Base-by-base conservation (phyloP, 2,797 vertebrate genomes). In the Micrastur ruficollis region DNA sequence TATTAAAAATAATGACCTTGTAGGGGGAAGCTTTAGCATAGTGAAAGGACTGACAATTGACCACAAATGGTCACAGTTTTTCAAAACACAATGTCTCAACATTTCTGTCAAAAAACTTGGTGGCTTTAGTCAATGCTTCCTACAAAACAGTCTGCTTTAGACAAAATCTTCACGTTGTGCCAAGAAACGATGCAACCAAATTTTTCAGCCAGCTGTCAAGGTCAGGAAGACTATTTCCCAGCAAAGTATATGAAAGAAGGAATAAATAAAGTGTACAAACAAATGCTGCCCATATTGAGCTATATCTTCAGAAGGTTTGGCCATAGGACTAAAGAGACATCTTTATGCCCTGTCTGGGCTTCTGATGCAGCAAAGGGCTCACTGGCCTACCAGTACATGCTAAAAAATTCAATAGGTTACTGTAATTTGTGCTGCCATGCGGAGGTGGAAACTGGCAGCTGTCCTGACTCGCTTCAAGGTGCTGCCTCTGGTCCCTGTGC, bases 121-220 rank as follows among this genome's bases (percentile, higher is more conserved):
- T 92, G 59, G 58, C 65, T 87, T 73, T 27, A 86, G 50, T 59
- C 78, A 80, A 4, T n/a, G 23, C 83, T 94, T 91, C 91, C 75
- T 79, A 62, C 2, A 1, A 83, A 94, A 75, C 42, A 75, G 32
- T 27, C 61, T 68, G 66, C 27, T 91, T 83, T 49, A 90, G 73
- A 95, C 47, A 90, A 92, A 95, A 83, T 70, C 71, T 81, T 40
- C 36, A 62, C 0, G 1, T 58, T 93, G 44, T 84, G 76, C 94
- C 82, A 91, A 91, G 76, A 90, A 93, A 88, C 20, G 3, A 8
- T 46, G 66, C 55, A 70, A 83, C 49, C 73, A 86, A 86, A 92
- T 61, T 90, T 94, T 95, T 95, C 56, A 94, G 55, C 63, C 81
- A 94, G 74, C 74, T 92, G 76, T 78, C 81, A 95, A 95, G 96